These are phyloP conservation scores for Orchesella cincta DNA, from an alignment of 1,140 invertebrate genomes.

Conservation along the genomic window DNA sequence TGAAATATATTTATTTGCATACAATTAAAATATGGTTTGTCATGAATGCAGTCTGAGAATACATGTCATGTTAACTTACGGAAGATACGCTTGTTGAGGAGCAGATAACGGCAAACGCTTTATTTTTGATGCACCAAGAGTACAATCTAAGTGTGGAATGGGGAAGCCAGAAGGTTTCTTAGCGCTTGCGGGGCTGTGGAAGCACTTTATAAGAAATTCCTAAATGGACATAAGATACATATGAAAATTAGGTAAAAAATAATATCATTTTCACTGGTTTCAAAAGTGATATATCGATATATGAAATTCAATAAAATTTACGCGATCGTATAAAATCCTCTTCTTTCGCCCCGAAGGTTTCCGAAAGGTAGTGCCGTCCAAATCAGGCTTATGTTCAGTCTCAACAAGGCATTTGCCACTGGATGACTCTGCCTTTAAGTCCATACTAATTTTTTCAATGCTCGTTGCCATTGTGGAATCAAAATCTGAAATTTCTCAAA, in stretches of 20 bases:
- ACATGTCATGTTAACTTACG: slow-evolving; percentile 12
- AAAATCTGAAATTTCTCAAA: too few species aligned
- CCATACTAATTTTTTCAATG: slow-evolving; percentile 9
- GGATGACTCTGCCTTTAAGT: slow-evolving; percentile 17
- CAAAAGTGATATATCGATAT: background rate
- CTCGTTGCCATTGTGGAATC: slow-evolving; percentile 2
- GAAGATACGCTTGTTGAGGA: background rate
- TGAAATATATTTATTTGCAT: background rate
- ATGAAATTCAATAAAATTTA: background rate
- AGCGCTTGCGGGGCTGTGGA: slow-evolving; percentile 38
- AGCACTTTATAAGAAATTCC: slow-evolving; percentile 46
- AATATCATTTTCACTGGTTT: background rate
- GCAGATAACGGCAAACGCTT: background rate
- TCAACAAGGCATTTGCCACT: slow-evolving; percentile 22
- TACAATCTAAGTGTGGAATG: slow-evolving; percentile 37
- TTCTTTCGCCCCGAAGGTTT: background rate
- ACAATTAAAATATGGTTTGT: background rate
- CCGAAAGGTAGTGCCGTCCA: background rate
- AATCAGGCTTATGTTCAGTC: slow-evolving; percentile 8
- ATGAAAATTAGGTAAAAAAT: background rate
- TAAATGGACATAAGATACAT: slow-evolving; percentile 5
- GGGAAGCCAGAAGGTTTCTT: slow-evolving; percentile 37
- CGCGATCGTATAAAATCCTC: slow-evolving; percentile 4
- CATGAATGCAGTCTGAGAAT: background rate
- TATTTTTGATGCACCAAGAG: slow-evolving; percentile 13